Evolutionary conservation across 1,140 invertebrate species (phyloP), one percentile per base, ranked within the genome.

Genomic region (Neoseiulus cucumeris): DNA sequence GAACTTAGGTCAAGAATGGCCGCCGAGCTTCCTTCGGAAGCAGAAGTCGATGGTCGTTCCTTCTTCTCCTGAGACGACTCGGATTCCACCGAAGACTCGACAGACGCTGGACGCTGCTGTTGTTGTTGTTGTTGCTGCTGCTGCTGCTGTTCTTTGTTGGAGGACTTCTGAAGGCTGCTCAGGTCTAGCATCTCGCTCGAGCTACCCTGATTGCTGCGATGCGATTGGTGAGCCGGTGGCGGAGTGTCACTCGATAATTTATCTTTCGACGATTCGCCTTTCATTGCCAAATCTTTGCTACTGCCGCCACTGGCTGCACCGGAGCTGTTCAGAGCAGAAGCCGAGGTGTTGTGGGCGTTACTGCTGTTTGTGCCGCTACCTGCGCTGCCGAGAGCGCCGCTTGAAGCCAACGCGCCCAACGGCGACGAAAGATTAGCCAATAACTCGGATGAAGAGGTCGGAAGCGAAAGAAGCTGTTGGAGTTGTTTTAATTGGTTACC

Each of bases 41-140:
- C 51, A 59, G 51, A 47, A 47, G 45, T 47, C 28, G 45, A 33
- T 25, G 25, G 17, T 29, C 51, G 51, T 33, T 59, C 51, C 51
- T 59, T 59, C 51, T 25, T 59, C 51, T 59, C 51, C 51, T 59
- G 51, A 59, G 51, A 59, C 51, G 22, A 59, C 51, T 59, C 51
- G 51, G 51, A 59, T 33, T 59, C 51, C 51, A 59, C 51, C 51
- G 51, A 59, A 17, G 51, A 59, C 22, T 59, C 51, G 51, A 59
- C 51, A 59, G 51, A 59, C 51, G 51, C 51, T 12, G 51, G 51
- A 33, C 51, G 51, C 9, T 59, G 51, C 25, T 59, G 51, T 33
- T 59, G 22, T 59, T 59, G 51, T 25, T 12, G 17, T 17, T 25
- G 51, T 25, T 59, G 51, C 51, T 59, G 51, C 33, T 12, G 17